Evolutionary conservation across 92 coral and sea anemone genomes (phyloP), one percentile per base, ranked within the genome.

Genomic region (Actinostola sp.): DNA sequence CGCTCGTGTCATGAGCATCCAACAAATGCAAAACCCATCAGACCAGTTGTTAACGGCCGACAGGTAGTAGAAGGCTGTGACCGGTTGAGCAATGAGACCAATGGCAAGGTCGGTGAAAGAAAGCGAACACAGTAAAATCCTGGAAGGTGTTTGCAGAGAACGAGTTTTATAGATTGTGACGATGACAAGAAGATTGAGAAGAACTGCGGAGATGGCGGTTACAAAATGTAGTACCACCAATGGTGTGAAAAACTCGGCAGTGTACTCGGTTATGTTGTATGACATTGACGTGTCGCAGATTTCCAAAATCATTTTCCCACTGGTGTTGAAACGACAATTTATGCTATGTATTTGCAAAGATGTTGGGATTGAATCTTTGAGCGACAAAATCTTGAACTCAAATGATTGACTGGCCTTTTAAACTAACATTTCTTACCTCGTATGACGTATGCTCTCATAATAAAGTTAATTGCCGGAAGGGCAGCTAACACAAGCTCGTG

Each of bases 21-120:
- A 68, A 1, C 17, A 51, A 9, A 50, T 36, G 28, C 74, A 68
- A 36, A 31, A 68, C 3, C 11, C 12, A 0, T 51, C 74, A 34
- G 51, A 32, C 74, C 50, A 52, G 36, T 34, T 50, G 20, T 52
- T 28, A 27, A 68, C 23, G 0, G 74, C 74, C 0, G 74, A 68
- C 10, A 68, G 9, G 48, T 68, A 68, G 23, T 50, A 68, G 1
- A 26, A 70, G 10, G 51, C 50, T 3, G 70, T 34, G 0, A 56
- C 61, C 0, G 80, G 81, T 24, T 73, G 72, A 29, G 76, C 60
- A 33, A 81, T 28, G 7, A 73, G 35, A 0, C 81, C 86, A 2
- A 71, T 42, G 74, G 24, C 26, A 21, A 81, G 30, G n/a, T 81
- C 86, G 5, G 76, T 44, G 2, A 81, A 59, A 8, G 81, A 63